phyloP scores from a whole-genome alignment of 2,113 vertebrate genomes.

The Progne subis region DNA sequence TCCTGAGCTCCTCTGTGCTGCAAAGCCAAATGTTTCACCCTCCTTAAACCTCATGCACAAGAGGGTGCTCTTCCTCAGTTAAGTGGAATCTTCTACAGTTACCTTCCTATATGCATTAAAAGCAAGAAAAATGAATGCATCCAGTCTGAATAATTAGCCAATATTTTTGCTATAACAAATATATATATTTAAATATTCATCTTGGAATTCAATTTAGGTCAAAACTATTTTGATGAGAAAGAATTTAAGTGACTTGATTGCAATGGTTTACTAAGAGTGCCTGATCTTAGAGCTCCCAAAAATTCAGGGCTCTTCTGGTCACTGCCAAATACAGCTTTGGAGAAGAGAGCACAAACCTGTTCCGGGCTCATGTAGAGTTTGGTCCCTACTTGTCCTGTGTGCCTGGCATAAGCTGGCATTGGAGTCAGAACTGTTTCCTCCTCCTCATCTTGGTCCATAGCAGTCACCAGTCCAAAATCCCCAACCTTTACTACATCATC shows the following conservation, averaged over 20 bases:
- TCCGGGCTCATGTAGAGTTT: conserved; percentile 99
- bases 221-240: background rate
- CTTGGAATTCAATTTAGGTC: background rate
- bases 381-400: conserved; percentile 97
- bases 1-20: background rate
- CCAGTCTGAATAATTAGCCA: background rate
- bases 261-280: background rate
- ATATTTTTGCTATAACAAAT: background rate
- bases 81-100: background rate
- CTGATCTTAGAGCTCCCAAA: background rate
- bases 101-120: background rate
- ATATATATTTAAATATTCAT: background rate
- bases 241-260: background rate
- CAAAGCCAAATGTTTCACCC: background rate
- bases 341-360: conserved; percentile 81
- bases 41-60: background rate
- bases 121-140: background rate
- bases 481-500: conserved; percentile 97
- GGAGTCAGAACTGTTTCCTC: conserved; percentile 85
- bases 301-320: background rate
- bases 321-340: background rate
- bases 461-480: conserved; percentile 96
- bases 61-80: background rate
- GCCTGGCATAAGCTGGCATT: conserved; percentile 90
- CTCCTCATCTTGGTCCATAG: conserved; percentile 98